Percentiles rank a stretch among this genome's conserved stretches.
These are phyloP conservation scores for Argentina silus DNA, from an alignment of 2,797 vertebrate genomes.

Conservation along the genomic window DNA sequence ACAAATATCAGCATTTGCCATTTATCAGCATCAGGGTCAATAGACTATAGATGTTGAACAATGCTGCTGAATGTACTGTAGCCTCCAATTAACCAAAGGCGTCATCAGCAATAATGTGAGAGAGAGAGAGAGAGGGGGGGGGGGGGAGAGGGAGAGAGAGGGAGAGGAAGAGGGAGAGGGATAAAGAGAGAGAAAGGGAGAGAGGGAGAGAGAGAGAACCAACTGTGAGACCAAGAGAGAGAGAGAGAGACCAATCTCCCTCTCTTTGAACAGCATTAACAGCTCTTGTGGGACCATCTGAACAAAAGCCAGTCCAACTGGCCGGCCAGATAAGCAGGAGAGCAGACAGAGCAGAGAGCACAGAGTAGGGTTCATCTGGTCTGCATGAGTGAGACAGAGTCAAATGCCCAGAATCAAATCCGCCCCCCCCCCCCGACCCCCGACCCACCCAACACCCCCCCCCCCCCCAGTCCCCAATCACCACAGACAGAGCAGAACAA, in stretches of 20 bases:
- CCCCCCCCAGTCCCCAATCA: neutral
- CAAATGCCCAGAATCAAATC: slow-evolving; percentile 40
- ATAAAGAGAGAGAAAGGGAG: neutral
- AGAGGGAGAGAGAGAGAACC: neutral
- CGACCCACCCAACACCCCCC: slow-evolving; percentile 19
- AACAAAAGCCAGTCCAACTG: slow-evolving; percentile 75
- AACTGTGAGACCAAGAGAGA: neutral
- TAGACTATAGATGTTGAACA: slow-evolving; percentile 32
- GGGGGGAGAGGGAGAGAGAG: neutral
- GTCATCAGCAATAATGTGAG: too few species aligned
- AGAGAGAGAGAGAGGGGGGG: neutral
- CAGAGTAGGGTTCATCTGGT: slow-evolving; percentile 60
- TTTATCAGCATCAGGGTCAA: slow-evolving; percentile 51
- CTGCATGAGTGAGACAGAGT: slow-evolving; percentile 58
- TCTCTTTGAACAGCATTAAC: slow-evolving; percentile 60
- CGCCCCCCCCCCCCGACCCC: slow-evolving; percentile 17
- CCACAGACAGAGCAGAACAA: slow-evolving; percentile 37
- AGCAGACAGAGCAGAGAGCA: slow-evolving; percentile 52
- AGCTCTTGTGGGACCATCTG: slow-evolving; percentile 68
- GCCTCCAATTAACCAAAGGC: neutral
- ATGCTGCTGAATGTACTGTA: slow-evolving; percentile 2
- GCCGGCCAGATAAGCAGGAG: slow-evolving; percentile 70
- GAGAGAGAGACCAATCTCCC: slow-evolving; percentile 13
- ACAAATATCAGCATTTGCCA: too few species aligned
- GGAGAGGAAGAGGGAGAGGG: neutral